Percentiles rank a stretch among this genome's conserved stretches.
Conservation (phyloP, 2,888 invertebrate genomes). For the Cephus spinipes region DNA sequence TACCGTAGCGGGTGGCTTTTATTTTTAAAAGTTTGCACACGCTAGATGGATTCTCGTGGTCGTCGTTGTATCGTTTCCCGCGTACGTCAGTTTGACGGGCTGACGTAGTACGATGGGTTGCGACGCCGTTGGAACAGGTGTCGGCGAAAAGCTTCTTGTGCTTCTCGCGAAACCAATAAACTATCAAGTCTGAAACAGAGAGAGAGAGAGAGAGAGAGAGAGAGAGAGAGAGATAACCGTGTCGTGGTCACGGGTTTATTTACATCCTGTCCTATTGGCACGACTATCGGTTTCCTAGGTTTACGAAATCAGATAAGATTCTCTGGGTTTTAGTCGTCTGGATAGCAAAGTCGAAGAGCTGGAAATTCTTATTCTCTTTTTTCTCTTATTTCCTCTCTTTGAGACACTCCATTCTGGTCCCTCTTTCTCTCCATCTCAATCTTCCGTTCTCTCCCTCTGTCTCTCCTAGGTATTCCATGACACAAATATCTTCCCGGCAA, state of each 20-base stretch:
- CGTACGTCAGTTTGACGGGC: constrained; percentile 6
- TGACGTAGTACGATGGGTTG: not conserved
- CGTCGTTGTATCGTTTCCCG: not conserved
- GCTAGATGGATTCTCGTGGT: not conserved
- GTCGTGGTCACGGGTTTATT: not conserved
- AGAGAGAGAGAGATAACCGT: not conserved
- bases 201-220: not conserved
- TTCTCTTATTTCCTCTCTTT: not conserved
- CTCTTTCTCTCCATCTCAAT: not conserved
- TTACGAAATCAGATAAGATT: not conserved
- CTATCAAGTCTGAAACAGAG: not conserved
- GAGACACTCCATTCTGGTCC: not conserved
- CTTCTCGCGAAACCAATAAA: not conserved
- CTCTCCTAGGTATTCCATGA: constrained; percentile 51
- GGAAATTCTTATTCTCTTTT: not conserved
- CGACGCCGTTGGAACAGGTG: not conserved
- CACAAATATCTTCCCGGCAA: constrained; percentile 56
- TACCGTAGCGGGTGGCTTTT: not conserved
- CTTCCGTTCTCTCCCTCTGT: constrained; percentile 8
- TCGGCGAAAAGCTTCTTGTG: not conserved
- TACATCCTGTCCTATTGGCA: not conserved
- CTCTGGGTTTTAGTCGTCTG: not conserved
- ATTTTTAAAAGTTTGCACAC: constrained; percentile 21
- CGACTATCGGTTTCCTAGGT: not conserved
- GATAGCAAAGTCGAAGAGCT: not conserved